Evolutionary conservation across 1,140 invertebrate species (phyloP).

Genomic region (Cydia pomonella): DNA sequence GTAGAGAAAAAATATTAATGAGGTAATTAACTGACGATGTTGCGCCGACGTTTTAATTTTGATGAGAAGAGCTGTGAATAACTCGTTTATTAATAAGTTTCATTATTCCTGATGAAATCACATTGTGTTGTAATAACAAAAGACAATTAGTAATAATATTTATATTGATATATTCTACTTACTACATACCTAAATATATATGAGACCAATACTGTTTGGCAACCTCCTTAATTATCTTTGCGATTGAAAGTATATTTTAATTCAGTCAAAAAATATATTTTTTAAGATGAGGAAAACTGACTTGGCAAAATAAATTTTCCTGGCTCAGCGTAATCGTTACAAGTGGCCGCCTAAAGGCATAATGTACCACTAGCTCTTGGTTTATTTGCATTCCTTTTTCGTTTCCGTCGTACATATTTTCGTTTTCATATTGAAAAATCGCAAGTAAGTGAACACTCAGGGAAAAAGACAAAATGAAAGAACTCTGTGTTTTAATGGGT

Average conservation of each 20-base stretch:
- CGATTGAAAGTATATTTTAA: not conserved
- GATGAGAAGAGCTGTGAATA: constrained; percentile 51
- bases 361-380: not conserved
- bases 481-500: constrained; percentile 78
- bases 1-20: constrained; percentile 57
- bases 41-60: constrained; percentile 63
- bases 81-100: constrained; percentile 59
- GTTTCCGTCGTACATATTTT: constrained; percentile 46
- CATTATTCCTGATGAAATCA: constrained; percentile 36
- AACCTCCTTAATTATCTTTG: no score
- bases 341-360: not conserved
- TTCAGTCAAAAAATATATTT: not conserved
- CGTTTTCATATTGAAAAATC: constrained; percentile 71
- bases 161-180: no score
- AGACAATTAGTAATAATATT: no score
- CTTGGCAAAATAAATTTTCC: not conserved
- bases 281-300: not conserved
- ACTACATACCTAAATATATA: no score
- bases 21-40: constrained; percentile 68
- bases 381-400: constrained; percentile 28
- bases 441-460: constrained; percentile 71
- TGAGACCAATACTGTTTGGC: no score
- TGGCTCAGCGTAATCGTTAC: constrained; percentile 2
- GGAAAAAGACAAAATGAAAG: constrained; percentile 74
- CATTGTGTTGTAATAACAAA: not conserved